Evolutionary conservation across 1,140 invertebrate genomes (phyloP), one percentile per base, ranked within the genome.

Genomic region (Drosophila prosaltans): DNA sequence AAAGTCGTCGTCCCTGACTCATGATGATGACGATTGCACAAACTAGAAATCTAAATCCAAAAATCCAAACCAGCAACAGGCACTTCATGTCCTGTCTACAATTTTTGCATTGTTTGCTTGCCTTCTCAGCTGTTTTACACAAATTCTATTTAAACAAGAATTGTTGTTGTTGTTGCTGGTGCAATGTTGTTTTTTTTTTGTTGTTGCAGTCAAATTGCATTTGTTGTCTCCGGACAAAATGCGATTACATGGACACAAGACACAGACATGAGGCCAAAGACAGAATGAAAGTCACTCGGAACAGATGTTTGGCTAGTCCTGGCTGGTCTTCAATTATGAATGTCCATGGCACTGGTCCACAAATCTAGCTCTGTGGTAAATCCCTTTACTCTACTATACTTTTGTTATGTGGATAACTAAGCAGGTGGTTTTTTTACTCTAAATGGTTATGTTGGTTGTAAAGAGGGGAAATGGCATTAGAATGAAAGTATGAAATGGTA

Each of bases 231-330:
- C 65, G 54, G 62, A 72, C 81, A 70, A 77, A 88, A 86, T 86
- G 82, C 75, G 75, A 86, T 86, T 86, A 86, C 69, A 85, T 78
- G 80, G 69, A 57, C 68, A 45, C 66, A 78, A 62, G 60, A 71
- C 74, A 77, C 73, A 77, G 69, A 30, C 32, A 36, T 36, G 6
- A 36, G 6, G 32, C 1, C 6, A 36, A 36, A 36, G 58, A 28
- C 11, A 45, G 24, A 67, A 39, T 60, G 55, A n/a, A 73, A 45
- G 43, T 39, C 41, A 59, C 57, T 51, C 65, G 54, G 69, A 60
- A 57, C 75, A 78, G 58, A 71, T 71, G 75, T 55, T 68, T 41
- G 39, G 21, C 32, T 55, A 24, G 40, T 71, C 39, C 64, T 65
- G 69, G 21, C 24, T 28, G 24, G 51, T 57, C 26, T 16, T 16